A percentile compares a stretch with the other conserved stretches of the same genome.
phyloP scores from a whole-genome alignment of 2,797 vertebrate genomes.

The Anomalospiza imberbis region DNA sequence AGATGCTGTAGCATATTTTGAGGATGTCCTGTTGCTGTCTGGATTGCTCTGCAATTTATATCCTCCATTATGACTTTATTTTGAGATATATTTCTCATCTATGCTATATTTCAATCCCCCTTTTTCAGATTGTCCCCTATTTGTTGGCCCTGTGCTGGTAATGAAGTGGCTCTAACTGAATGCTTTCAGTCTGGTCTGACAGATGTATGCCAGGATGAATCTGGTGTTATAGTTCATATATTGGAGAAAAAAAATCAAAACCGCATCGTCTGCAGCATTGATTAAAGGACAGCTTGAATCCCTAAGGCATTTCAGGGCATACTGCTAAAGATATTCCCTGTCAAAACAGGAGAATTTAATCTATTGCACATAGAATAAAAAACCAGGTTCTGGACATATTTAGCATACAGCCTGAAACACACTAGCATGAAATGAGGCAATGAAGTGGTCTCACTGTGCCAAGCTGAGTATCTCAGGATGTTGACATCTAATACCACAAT shows the following conservation, averaged over 20 bases:
- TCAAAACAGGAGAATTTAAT: conserved; percentile 10
- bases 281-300: conserved; percentile 47
- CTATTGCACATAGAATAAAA: neutral
- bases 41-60: neutral
- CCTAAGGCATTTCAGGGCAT: conserved; percentile 4
- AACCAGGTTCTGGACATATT: neutral
- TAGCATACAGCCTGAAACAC: neutral
- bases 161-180: conserved; percentile 22
- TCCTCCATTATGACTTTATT: conserved; percentile 13
- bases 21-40: neutral
- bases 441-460: neutral
- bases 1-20: neutral
- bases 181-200: conserved; percentile 9
- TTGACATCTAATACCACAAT: neutral
- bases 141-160: neutral
- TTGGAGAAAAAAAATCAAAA: conserved; percentile 1
- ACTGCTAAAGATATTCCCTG: neutral
- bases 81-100: conserved; percentile 6
- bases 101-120: neutral
- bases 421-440: neutral
- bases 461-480: neutral
- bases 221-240: neutral
- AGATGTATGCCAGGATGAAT: conserved; percentile 21
- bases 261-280: neutral
- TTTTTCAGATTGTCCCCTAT: conserved; percentile 4